phyloP scores from a whole-genome alignment of 2,888 invertebrate genomes.

The Platynereis dumerilii region DNA sequence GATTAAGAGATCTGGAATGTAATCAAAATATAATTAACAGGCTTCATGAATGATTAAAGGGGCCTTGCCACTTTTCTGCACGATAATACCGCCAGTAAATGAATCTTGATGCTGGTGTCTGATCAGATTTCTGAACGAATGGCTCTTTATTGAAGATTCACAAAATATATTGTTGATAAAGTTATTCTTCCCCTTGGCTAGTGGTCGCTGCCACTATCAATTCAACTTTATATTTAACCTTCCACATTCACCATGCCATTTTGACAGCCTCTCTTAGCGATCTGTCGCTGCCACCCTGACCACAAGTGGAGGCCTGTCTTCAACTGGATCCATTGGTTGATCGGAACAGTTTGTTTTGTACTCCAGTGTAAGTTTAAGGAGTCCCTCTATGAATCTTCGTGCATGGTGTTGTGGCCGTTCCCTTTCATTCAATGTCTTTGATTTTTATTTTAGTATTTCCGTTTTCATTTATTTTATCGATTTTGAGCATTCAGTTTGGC shows the following conservation, averaged over 20 bases:
- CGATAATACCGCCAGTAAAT: too few species aligned
- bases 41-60: too few species aligned
- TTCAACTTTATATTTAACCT: constrained; percentile 54
- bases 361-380: constrained; percentile 54
- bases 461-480: too few species aligned
- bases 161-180: too few species aligned
- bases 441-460: constrained; percentile 10
- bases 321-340: constrained; percentile 63
- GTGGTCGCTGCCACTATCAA: constrained; percentile 58
- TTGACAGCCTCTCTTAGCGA: constrained; percentile 33
- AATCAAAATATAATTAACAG: too few species aligned
- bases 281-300: constrained; percentile 56
- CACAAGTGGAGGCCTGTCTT: constrained; percentile 55
- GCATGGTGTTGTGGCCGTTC: background rate
- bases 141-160: too few species aligned
- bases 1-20: too few species aligned
- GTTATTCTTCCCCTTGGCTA: constrained; percentile 63
- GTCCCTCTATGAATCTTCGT: background rate
- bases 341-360: constrained; percentile 60
- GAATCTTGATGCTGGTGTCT: too few species aligned
- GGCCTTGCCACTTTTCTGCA: too few species aligned
- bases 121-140: too few species aligned
- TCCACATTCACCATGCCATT: background rate
- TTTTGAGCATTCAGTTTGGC: too few species aligned
- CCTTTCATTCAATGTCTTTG: too few species aligned